Conservation (phyloP, 2,113 vertebrate genomes). For the Python bivittatus region DNA sequence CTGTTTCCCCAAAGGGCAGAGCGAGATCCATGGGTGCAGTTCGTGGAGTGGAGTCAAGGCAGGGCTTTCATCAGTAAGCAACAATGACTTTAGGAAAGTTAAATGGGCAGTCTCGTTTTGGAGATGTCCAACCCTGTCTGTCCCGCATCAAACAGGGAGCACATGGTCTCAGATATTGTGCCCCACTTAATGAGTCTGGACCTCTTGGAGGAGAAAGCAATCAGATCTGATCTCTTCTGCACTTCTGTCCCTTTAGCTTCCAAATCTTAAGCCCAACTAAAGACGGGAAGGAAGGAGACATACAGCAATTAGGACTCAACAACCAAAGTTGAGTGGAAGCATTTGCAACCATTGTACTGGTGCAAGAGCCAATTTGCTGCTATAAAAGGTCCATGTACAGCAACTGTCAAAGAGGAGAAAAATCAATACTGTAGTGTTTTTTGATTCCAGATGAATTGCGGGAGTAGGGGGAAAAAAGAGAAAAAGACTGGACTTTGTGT, state of each 20-base stretch:
- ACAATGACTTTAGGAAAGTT: too few relatives aligned
- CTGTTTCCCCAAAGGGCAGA: too few relatives aligned
- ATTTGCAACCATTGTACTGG: neutral
- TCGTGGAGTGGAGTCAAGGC: too few relatives aligned
- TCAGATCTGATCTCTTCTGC: neutral
- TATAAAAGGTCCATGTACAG: neutral
- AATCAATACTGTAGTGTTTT: slow-evolving; percentile 9
- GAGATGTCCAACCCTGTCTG: too few relatives aligned
- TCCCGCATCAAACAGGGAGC: neutral
- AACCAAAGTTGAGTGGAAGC: neutral
- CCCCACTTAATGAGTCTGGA: neutral
- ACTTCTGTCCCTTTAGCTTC: neutral
- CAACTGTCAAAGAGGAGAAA: neutral
- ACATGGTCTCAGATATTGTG: neutral
- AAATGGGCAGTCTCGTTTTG: too few relatives aligned
- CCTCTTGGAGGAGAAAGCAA: neutral
- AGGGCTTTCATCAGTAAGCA: too few relatives aligned
- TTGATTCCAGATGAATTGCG: neutral
- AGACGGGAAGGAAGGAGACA: neutral
- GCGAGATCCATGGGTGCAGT: too few relatives aligned
- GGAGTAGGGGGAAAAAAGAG: neutral
- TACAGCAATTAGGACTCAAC: neutral
- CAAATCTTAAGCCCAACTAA: neutral
- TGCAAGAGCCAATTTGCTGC: neutral
- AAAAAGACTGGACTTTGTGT: neutral